Evolutionary conservation across 2,113 vertebrate genomes (phyloP), one percentile per base, ranked within the genome.

Genomic region (Lepus timidus): DNA sequence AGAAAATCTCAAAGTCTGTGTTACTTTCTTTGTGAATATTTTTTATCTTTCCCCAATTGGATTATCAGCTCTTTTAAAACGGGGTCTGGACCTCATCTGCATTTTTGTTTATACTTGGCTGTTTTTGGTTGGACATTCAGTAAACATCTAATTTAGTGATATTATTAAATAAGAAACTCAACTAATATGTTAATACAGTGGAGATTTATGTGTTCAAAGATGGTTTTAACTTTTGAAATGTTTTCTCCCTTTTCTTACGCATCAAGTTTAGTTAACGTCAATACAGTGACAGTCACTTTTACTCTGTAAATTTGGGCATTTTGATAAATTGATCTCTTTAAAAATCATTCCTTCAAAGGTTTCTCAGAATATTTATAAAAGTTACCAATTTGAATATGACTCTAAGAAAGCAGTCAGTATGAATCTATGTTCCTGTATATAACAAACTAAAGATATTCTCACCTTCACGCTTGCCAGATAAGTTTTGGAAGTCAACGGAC

Each of bases 371-470:
- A 49, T 91, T 91, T 95, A 58, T 10, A 81, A n/a, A 95, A 90
- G 49, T 85, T 70, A 84, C 7, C 17, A n/a, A 29, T 78, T 78
- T 51, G 36, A 83, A 75, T 93, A 75, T 85, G 22, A 86, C 88
- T 94, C 29, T 4, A 82, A 80, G 79, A 97, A 96, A 86, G 19
- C 74, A 88, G 80, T 93, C 80, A 94, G 33, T 86, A 89, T 91
- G n/a, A 88, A 68, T 55, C 17, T 85, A 23, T 64, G 16, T 93
- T 91, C 70, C 36, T 49, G 36, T 64, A 9, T 79, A 85, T 25
- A 80, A 8, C 61, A 86, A 36, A 61, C 36, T 8, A 75, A 9
- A 94, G 36, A 71, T 58, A 58, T 93, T 85, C 29, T 89, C 12
- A 39, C 36, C 61, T 91, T 11, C 51, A 10, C 82, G 23, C 8